Evolutionary conservation across 2,113 vertebrate species (phyloP).

Genomic region (Buteo buteo): DNA sequence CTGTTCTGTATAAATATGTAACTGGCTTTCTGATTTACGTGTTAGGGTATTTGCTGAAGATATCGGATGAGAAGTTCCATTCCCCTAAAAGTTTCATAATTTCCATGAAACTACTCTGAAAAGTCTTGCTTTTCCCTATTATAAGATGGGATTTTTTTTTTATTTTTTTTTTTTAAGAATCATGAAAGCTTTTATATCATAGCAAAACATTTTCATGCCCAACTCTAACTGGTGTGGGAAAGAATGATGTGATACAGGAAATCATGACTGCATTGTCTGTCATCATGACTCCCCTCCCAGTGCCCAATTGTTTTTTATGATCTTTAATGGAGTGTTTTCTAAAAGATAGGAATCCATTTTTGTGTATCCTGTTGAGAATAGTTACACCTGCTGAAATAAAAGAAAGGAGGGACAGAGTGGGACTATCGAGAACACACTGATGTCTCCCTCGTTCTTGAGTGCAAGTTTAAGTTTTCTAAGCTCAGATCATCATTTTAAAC

Average conservation of each 20-base stretch:
- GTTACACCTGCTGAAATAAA: neutral
- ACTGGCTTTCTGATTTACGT: neutral
- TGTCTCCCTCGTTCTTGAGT: neutral
- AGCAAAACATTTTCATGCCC: neutral
- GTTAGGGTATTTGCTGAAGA: neutral
- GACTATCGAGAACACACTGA: fast-evolving
- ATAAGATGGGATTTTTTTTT: neutral
- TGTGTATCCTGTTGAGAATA: neutral
- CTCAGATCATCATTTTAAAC: neutral
- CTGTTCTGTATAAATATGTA: neutral
- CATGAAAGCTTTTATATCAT: neutral
- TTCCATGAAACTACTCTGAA: neutral
- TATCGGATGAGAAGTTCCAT: neutral
- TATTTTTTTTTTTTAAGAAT: neutral
- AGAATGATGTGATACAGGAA: neutral
- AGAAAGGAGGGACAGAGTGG: neutral
- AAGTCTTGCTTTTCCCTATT: neutral
- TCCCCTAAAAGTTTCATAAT: neutral
- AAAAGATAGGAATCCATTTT: neutral
- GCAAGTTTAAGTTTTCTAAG: neutral
- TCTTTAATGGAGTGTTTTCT: neutral
- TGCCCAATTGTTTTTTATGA: neutral
- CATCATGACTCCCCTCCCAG: neutral
- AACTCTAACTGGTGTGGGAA: neutral
- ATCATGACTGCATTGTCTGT: neutral